Evolutionary conservation across 2,113 vertebrate species (phyloP).

Genomic region (Colistium nudipinnis): DNA sequence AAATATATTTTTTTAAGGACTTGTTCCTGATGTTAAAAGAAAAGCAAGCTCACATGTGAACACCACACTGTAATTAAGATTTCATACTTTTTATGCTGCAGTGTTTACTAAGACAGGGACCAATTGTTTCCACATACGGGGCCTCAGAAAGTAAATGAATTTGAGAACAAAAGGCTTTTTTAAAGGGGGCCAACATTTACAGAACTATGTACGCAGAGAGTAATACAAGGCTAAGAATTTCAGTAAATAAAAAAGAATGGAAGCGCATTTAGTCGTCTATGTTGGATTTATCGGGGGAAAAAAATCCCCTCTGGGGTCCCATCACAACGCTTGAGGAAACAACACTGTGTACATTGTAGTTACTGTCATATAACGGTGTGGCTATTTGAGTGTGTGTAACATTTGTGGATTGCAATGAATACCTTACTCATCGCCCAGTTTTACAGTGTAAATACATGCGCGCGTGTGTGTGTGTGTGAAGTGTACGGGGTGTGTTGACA

Average conservation of each 20-base stretch:
- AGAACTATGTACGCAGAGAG: no score
- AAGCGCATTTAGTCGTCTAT: no score
- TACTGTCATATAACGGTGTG: neutral
- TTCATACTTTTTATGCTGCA: conserved; percentile 4
- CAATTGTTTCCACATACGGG: neutral
- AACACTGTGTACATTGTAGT: neutral
- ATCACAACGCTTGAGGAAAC: neutral
- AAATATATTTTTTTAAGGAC: no score
- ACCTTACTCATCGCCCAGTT: no score
- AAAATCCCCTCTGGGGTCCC: neutral
- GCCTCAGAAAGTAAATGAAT: neutral
- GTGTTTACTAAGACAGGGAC: neutral
- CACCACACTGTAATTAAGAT: neutral
- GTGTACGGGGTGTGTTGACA: neutral
- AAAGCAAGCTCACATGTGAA: neutral
- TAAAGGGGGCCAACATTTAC: neutral
- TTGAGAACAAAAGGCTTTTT: neutral
- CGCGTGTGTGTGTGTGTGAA: neutral
- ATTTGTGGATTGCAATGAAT: neutral
- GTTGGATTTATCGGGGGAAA: no score
- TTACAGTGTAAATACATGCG: neutral
- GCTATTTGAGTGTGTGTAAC: neutral
- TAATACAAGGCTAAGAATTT: no score
- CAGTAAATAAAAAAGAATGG: no score
- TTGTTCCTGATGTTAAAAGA: neutral